phyloP scores from a whole-genome alignment of 2,888 invertebrate species.

The Baronia brevicornis region DNA sequence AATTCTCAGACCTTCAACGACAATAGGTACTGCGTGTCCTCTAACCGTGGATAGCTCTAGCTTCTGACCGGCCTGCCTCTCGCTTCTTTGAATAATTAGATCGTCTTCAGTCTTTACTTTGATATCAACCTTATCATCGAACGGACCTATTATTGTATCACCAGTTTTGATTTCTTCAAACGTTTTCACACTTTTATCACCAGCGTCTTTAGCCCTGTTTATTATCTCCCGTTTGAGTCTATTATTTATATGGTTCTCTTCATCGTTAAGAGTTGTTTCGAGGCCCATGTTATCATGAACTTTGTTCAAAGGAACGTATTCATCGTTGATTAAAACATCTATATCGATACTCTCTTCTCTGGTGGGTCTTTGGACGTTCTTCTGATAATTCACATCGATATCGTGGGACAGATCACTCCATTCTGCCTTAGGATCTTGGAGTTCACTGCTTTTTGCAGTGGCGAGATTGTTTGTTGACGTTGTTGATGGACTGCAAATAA shows the following conservation, averaged over 20 bases:
- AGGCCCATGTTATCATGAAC: constrained; percentile 16
- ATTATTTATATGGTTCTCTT: constrained; percentile 8
- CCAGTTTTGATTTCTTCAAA: constrained; percentile 12
- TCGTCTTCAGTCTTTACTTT: constrained; percentile 15
- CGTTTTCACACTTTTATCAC: constrained; percentile 3
- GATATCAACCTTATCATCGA: constrained; percentile 13
- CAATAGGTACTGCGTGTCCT: constrained; percentile 25
- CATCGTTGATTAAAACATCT: constrained; percentile 36
- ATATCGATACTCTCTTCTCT: constrained; percentile 40
- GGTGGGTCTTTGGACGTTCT: constrained; percentile 31
- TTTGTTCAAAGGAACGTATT: constrained; percentile 37
- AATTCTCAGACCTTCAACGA: constrained; percentile 73
- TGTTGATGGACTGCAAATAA: no score
- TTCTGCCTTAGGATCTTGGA: constrained; percentile 20
- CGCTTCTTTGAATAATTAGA: constrained; percentile 15
- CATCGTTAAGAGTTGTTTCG: constrained; percentile 4
- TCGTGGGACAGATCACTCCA: constrained; percentile 57
- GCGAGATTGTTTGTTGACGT: no score
- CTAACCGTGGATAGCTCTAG: constrained; percentile 31
- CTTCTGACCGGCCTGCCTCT: constrained; percentile 23
- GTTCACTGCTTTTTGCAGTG: constrained; percentile 3
- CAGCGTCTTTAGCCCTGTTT: constrained; percentile 11
- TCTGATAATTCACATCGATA: constrained; percentile 50
- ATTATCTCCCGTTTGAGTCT: constrained; percentile 22
- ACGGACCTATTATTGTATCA: constrained; percentile 9